Base-by-base conservation (phyloP, 2,888 invertebrate genomes). In the Tryphoninae sp. region DNA sequence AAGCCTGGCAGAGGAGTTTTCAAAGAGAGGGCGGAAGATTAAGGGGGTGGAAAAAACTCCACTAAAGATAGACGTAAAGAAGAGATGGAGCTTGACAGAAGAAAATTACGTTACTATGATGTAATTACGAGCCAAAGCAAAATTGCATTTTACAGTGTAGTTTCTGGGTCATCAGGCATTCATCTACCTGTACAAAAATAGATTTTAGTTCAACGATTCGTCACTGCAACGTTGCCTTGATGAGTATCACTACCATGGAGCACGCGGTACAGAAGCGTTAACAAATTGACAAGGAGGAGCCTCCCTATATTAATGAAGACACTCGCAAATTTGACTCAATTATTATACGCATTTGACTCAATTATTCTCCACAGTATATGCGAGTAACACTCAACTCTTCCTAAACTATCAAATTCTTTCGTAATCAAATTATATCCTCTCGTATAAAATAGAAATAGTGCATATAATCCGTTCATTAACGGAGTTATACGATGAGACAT, bases 111-210 rank as follows among this genome's bases (percentile, higher is more conserved):
- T 79, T 33, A 59, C n/a, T 23, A 9, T 51, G 59, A 78, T 76
- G 79, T 85, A 83, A 82, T 82, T 73, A 64, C 80, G 81, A 85
- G 75, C 80, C 82, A 68, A 78, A 81, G 81, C 80, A 78, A 85
- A 84, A 87, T 85, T 86, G 83, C 83, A 84, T 84, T 84, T 86
- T 85, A 80, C 83, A 84, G 86, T 85, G 84, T 82, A 61, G 80
- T 84, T 76, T 80, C 73, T 45, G 58, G 55, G 7, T 23, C 40
- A 59, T 53, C 40, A 22, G 19, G 49, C 8, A 16, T 22, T 7
- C 45, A 16, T 11, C 59, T 51, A 6, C 53, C 16, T 53, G 67
- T 51, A 33, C 16, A 26, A 62, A 64, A 69, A 69, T 23, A 19
- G 40, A 62, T 69, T 69, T 55, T 16, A 77, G 62, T 77, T 77